These are phyloP conservation scores for Mantis religiosa DNA, from an alignment of 2,888 invertebrate genomes.

Conservation along the genomic window DNA sequence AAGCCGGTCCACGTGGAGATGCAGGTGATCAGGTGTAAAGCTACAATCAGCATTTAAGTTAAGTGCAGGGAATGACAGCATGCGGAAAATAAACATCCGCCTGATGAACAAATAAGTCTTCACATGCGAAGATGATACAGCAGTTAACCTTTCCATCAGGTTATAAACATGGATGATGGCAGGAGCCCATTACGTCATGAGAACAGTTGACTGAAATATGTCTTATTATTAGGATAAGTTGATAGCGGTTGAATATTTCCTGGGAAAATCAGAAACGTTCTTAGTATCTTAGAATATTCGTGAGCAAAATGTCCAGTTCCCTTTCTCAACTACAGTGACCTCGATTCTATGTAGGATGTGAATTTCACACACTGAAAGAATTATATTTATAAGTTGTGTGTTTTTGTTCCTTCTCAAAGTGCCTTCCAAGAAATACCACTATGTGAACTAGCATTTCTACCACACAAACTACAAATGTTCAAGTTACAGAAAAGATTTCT, in stretches of 20 bases:
- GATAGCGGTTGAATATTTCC: no score
- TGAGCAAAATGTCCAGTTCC: no score
- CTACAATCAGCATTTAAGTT: not conserved
- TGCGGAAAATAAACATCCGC: not conserved
- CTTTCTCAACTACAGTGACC: no score
- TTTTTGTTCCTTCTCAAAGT: not conserved
- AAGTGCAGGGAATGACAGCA: not conserved
- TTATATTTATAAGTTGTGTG: not conserved
- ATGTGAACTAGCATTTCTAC: not conserved
- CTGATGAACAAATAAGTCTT: not conserved
- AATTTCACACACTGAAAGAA: not conserved
- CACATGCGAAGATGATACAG: not conserved
- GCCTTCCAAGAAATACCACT: not conserved
- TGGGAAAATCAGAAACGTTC: no score
- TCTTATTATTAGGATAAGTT: no score
- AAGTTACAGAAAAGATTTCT: not conserved
- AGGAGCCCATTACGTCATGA: not conserved
- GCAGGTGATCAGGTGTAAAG: not conserved
- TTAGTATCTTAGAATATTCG: no score
- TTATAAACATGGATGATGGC: not conserved
- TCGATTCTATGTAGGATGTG: not conserved
- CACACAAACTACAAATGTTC: not conserved
- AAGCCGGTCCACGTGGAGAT: not conserved
- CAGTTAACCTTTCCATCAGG: not conserved
- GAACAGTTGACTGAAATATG: not conserved